These are phyloP conservation scores for Lucifuga dentata DNA, from an alignment of 2,113 vertebrate genomes.

Conservation along the genomic window DNA sequence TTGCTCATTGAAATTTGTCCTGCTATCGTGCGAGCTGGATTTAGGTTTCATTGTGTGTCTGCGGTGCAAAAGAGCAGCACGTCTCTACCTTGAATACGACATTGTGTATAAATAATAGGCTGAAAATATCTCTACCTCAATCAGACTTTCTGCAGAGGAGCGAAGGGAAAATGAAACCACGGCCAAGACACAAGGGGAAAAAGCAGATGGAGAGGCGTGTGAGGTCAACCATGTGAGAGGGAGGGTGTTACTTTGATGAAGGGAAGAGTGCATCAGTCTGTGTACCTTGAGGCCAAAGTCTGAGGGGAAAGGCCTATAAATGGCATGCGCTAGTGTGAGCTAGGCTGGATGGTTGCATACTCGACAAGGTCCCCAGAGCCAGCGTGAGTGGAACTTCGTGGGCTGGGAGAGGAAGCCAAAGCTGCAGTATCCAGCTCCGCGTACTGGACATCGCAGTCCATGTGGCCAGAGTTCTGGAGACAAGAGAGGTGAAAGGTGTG, in stretches of 20 bases:
- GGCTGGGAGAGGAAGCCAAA: constrained; percentile 88
- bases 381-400: constrained; percentile 84
- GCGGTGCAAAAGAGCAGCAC: background rate
- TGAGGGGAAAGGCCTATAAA: constrained; percentile 87
- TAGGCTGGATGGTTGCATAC: constrained; percentile 96
- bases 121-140: constrained; percentile 32
- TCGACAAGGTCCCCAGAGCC: constrained; percentile 92
- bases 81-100: background rate
- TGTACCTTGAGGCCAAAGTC: constrained; percentile 91
- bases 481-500: constrained; percentile 85
- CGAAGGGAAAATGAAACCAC: constrained; percentile 40
- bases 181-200: constrained; percentile 33
- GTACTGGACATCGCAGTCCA: constrained; percentile 91
- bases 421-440: constrained; percentile 93
- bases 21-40: constrained; percentile 6
- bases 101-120: constrained; percentile 29
- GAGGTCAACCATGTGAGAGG: constrained; percentile 54
- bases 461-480: constrained; percentile 90
- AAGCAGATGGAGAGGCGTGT: constrained; percentile 39
- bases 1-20: constrained; percentile 1
- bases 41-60: constrained; percentile 1
- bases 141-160: constrained; percentile 49
- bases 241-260: constrained; percentile 32
- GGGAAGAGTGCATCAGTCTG: constrained; percentile 67
- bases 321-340: constrained; percentile 88